These are phyloP conservation scores for Drosophila lacicola DNA, from an alignment of 2,888 invertebrate genomes.

Conservation along the genomic window DNA sequence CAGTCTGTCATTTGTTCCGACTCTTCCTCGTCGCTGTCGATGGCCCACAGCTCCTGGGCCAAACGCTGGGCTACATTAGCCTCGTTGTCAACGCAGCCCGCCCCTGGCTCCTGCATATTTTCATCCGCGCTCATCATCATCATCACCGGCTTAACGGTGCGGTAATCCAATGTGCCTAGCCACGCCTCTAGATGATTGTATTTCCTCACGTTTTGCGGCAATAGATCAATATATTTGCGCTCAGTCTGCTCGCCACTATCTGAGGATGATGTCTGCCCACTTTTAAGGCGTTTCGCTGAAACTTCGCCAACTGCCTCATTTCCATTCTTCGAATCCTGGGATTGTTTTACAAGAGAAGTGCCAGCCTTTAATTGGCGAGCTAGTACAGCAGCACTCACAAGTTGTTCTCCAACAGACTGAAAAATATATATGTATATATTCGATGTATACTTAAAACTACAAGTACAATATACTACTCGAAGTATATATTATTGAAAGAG, in stretches of 20 bases:
- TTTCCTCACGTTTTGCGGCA: neutral
- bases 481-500: neutral
- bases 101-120: neutral
- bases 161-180: neutral
- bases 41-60: neutral
- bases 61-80: neutral
- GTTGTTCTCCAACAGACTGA: neutral
- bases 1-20: neutral
- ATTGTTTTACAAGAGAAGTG: neutral
- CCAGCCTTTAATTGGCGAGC: neutral
- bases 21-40: conserved; percentile 2
- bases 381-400: neutral
- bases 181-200: conserved; percentile 1
- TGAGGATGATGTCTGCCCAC: too few species aligned
- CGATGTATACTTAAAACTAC: neutral
- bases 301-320: too few species aligned
- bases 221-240: neutral
- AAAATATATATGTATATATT: neutral
- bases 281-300: neutral
- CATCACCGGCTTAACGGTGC: neutral
- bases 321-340: neutral
- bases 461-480: neutral
- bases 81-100: too few species aligned
- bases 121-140: neutral
- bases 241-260: neutral